Evolutionary conservation across 2,113 vertebrate genomes (phyloP).

Genomic region (Varanus komodoensis): DNA sequence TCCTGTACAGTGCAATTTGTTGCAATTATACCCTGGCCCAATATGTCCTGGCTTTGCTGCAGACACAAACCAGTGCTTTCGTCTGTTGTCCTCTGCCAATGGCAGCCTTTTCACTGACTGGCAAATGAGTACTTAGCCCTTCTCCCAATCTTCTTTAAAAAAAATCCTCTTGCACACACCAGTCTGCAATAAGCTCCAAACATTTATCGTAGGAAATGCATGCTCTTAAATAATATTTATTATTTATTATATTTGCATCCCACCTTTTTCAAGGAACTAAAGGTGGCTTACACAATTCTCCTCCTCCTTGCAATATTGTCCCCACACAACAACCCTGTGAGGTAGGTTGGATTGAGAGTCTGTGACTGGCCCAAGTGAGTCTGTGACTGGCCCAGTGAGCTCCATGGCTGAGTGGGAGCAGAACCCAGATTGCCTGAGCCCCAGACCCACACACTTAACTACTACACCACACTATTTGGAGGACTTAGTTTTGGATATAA

Average conservation of each 20-base stretch:
- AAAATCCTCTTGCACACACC: no score
- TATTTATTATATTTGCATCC: no score
- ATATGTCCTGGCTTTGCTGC: neutral
- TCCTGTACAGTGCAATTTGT: neutral
- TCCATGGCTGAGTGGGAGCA: no score
- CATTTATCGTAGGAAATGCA: neutral
- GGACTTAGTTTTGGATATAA: neutral
- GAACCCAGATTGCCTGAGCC: no score
- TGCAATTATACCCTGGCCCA: neutral
- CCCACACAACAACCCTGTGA: no score
- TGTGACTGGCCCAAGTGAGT: no score
- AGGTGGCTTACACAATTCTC: no score
- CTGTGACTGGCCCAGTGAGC: no score
- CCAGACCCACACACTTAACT: no score
- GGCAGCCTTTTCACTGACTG: neutral
- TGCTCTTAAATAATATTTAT: neutral
- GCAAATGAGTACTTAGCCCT: neutral
- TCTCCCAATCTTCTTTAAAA: neutral
- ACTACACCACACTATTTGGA: neutral
- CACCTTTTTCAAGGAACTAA: no score
- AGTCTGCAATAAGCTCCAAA: neutral
- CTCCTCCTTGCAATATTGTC: no score
- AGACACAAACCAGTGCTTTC: neutral
- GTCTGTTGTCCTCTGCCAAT: neutral
- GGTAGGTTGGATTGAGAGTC: no score